These are phyloP conservation scores for Bombus consobrinus DNA, from an alignment of 1,140 invertebrate species.

Conservation along the genomic window DNA sequence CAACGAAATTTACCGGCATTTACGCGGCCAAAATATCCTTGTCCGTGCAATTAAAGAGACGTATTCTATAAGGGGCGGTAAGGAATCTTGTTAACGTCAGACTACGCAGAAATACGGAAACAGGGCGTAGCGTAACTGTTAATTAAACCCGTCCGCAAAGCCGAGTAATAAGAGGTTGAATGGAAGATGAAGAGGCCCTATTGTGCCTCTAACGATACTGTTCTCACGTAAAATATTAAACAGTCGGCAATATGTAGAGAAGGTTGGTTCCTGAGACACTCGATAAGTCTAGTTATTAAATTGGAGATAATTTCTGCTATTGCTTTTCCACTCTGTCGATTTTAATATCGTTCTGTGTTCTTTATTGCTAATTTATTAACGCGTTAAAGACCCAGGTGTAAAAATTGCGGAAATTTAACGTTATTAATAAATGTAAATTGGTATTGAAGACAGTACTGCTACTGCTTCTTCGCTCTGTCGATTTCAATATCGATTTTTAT, in stretches of 20 bases:
- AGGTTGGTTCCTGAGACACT: neutral
- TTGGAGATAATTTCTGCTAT: too few species aligned
- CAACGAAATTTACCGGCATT: neutral
- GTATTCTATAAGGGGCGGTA: neutral
- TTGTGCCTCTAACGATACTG: neutral
- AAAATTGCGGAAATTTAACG: too few species aligned
- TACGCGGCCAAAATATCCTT: neutral
- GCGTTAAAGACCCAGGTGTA: too few species aligned
- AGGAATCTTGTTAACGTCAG: neutral
- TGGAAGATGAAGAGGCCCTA: neutral
- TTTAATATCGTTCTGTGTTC: too few species aligned
- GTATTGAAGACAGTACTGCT: accelerated
- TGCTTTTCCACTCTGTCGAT: too few species aligned
- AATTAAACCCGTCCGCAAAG: neutral
- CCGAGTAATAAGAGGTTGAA: neutral
- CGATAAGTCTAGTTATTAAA: neutral
- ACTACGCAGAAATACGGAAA: neutral
- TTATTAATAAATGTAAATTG: too few species aligned
- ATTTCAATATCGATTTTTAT: too few species aligned
- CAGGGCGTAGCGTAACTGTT: neutral
- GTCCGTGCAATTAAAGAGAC: neutral
- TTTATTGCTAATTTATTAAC: too few species aligned
- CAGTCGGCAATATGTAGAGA: too few species aligned
- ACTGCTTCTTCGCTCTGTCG: too few species aligned
- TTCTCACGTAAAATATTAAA: neutral